These are phyloP conservation scores for Bubo bubo DNA, from an alignment of 2,113 vertebrate genomes.

Conservation along the genomic window DNA sequence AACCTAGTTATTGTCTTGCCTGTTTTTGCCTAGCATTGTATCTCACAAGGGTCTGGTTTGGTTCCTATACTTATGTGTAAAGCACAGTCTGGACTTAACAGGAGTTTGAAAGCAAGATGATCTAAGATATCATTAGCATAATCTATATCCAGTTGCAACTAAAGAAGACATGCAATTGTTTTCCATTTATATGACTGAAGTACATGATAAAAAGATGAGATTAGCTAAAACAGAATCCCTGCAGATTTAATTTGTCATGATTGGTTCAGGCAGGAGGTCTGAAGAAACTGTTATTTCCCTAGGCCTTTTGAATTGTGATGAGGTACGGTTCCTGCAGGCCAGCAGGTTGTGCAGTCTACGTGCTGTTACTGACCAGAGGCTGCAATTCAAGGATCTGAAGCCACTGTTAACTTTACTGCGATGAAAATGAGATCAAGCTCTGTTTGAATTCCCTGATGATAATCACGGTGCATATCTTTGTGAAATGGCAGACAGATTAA, in stretches of 20 bases:
- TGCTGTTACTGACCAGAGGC: not conserved
- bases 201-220: accelerated
- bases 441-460: not conserved
- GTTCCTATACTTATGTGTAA: not conserved
- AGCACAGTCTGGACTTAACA: not conserved
- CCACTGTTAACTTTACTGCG: not conserved
- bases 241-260: not conserved
- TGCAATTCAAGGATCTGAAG: not conserved
- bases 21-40: not conserved
- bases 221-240: not conserved
- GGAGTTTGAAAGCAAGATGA: not conserved
- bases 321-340: not conserved
- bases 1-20: not conserved
- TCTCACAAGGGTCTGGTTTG: not conserved
- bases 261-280: not conserved
- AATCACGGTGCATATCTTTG: not conserved
- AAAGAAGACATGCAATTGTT: not conserved
- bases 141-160: not conserved
- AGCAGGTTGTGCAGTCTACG: not conserved
- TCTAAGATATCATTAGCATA: not conserved
- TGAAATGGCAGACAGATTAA: not conserved
- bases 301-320: not conserved
- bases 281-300: not conserved
- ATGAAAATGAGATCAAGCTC: not conserved
- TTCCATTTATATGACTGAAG: not conserved